Base-by-base conservation (phyloP, 2,113 vertebrate genomes). In the Bubalus kerabau region DNA sequence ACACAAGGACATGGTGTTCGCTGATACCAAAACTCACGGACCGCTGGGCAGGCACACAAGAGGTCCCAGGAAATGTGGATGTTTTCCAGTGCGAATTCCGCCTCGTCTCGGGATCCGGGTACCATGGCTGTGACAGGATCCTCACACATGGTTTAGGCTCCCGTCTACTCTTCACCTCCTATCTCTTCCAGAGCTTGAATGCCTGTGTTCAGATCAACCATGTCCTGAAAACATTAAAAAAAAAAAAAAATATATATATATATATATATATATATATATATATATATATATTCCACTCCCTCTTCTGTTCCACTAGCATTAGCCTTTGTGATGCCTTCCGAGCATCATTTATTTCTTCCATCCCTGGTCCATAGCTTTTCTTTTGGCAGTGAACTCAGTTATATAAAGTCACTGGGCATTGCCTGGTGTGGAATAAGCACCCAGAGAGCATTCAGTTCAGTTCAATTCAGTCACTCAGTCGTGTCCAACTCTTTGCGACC, bases 281-380 rank as follows among this genome's bases (percentile, higher is more conserved):
- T 15, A 7, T 62, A 1, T 59, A 2, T 59, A 0, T 13, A 60
- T 60, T 28, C 36, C 11, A 21, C 28, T 67, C 24, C 26, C 36
- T 50, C 0, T 12, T 19, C 16, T 32, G 0, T 26, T 48, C 21
- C 2, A 0, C 16, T 6, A 11, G 17, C 9, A 4, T 23, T 43
- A 40, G 36, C 67, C 48, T 89, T 52, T 28, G n/a, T 3, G 17
- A 40, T n/a, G 9, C n/a, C 50, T 67, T 26, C 24, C 9, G 11
- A 52, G 50, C 50, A 36, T 82, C 4, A 2, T n/a, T 43, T 32
- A 11, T 59, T 48, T n/a, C 52, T 43, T 15, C 28, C 14, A 16
- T 12, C 11, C 10, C 30, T 26, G 32, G 28, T 17, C 56, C 78
- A 1, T 19, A 16, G 9, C 67, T 85, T 85, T 88, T 43, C 59